These are phyloP conservation scores for Tachysurus fulvidraco DNA, from an alignment of 2,113 vertebrate genomes.

Conservation along the genomic window DNA sequence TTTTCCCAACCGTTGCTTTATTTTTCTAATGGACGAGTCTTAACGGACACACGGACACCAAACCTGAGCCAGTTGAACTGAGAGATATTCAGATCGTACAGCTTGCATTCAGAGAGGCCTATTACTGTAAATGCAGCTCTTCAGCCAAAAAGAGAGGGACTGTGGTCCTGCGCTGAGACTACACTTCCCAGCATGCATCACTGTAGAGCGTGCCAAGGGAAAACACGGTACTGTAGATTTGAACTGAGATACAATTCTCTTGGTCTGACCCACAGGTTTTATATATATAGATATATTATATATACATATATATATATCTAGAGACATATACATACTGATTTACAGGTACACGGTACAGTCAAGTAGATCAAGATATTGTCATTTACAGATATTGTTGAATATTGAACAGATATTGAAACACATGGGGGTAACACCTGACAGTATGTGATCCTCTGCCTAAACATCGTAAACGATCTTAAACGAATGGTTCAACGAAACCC, in stretches of 20 bases:
- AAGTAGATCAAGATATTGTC: slow-evolving; percentile 10
- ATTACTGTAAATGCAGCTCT: slow-evolving; percentile 75
- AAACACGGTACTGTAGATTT: slow-evolving; percentile 66
- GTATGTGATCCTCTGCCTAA: neutral
- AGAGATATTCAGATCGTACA: slow-evolving; percentile 56
- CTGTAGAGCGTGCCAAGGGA: slow-evolving; percentile 53
- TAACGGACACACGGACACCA: slow-evolving; percentile 19
- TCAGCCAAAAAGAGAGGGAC: slow-evolving; percentile 68
- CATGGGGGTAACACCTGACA: neutral
- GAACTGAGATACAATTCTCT: slow-evolving; percentile 61
- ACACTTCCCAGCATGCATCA: slow-evolving; percentile 70
- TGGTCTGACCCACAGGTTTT: neutral
- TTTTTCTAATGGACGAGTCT: slow-evolving; percentile 47
- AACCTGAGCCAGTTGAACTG: slow-evolving; percentile 51
- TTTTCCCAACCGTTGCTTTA: slow-evolving; percentile 39
- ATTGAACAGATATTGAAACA: too few relatives aligned
- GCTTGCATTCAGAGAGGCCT: slow-evolving; percentile 74
- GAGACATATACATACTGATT: slow-evolving; percentile 2
- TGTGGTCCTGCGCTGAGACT: slow-evolving; percentile 52
- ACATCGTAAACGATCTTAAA: neutral
- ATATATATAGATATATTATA: slow-evolving; percentile 13
- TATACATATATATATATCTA: slow-evolving; percentile 3
- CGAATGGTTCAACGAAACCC: neutral
- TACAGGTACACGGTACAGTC: slow-evolving; percentile 33
- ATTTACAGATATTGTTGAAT: neutral